phyloP scores from a whole-genome alignment of 2,888 invertebrate species.

The Latrodectus elegans region DNA sequence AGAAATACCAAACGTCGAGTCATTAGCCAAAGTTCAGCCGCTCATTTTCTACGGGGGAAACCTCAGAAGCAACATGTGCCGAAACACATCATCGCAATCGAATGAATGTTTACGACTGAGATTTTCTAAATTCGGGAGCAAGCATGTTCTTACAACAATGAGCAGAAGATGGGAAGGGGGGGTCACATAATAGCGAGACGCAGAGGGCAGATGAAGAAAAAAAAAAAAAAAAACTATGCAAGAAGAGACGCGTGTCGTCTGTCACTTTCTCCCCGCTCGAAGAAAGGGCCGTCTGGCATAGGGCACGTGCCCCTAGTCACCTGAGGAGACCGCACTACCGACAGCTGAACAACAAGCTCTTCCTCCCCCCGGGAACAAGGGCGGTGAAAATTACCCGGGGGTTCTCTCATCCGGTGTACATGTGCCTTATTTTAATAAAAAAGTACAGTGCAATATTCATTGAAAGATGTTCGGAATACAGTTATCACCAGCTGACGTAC shows the following conservation, averaged over 20 bases:
- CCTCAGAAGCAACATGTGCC: no score
- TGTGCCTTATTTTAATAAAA: conserved; percentile 35
- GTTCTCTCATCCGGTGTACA: conserved; percentile 57
- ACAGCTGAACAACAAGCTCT: conserved; percentile 60
- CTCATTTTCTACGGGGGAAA: no score
- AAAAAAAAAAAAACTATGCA: conserved; percentile 8
- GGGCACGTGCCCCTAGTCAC: conserved; percentile 67
- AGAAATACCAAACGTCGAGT: no score
- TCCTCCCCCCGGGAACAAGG: conserved; percentile 25
- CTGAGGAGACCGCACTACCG: conserved; percentile 31
- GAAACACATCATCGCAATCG: background rate
- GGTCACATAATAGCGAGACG: background rate
- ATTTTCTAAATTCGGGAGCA: background rate
- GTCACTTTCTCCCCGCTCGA: conserved; percentile 53
- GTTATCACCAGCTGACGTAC: conserved; percentile 58
- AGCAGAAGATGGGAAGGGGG: background rate
- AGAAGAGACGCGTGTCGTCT: conserved; percentile 57
- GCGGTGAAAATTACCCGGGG: conserved; percentile 58
- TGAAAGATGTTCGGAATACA: conserved; percentile 58
- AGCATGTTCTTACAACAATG: background rate
- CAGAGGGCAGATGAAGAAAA: background rate
- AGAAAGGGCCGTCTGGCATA: conserved; percentile 59
- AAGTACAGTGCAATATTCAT: conserved; percentile 27
- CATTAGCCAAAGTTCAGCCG: no score
- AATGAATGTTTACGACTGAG: background rate